Conservation (phyloP, 2,797 vertebrate genomes). For the Dermochelys coriacea region DNA sequence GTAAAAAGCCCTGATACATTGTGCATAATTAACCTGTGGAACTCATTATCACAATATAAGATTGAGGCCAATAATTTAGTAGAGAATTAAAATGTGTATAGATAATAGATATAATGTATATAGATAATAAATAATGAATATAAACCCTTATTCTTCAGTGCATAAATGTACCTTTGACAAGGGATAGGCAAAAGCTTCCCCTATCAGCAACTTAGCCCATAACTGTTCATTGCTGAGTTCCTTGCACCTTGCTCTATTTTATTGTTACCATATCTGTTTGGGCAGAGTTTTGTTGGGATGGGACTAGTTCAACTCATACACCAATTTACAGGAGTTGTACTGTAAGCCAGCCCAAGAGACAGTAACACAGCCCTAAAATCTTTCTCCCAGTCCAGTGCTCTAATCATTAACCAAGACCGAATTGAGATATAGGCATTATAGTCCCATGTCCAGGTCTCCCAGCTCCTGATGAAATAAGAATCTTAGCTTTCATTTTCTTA, state of each 20-base stretch:
- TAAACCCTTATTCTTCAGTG: not conserved
- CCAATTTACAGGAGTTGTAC: no score
- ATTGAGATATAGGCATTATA: not conserved
- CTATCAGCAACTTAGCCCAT: not conserved
- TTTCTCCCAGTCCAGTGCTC: not conserved
- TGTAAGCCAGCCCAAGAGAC: constrained; percentile 4
- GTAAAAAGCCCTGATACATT: not conserved
- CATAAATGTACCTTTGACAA: not conserved
- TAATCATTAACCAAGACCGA: not conserved
- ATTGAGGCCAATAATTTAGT: not conserved
- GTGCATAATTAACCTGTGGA: not conserved
- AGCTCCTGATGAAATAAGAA: not conserved
- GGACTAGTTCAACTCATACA: no score
- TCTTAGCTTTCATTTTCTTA: not conserved
- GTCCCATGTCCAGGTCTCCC: not conserved
- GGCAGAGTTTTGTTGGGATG: no score
- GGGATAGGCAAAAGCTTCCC: not conserved
- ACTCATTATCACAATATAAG: not conserved
- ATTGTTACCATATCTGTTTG: no score
- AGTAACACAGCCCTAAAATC: constrained; percentile 33
- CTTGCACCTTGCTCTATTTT: not conserved
- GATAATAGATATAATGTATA: not conserved
- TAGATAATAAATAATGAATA: not conserved
- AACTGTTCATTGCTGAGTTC: not conserved
- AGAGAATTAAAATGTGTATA: no score